Evolutionary conservation across 2,888 invertebrate genomes (phyloP).

Genomic region (Ligdia adustata): DNA sequence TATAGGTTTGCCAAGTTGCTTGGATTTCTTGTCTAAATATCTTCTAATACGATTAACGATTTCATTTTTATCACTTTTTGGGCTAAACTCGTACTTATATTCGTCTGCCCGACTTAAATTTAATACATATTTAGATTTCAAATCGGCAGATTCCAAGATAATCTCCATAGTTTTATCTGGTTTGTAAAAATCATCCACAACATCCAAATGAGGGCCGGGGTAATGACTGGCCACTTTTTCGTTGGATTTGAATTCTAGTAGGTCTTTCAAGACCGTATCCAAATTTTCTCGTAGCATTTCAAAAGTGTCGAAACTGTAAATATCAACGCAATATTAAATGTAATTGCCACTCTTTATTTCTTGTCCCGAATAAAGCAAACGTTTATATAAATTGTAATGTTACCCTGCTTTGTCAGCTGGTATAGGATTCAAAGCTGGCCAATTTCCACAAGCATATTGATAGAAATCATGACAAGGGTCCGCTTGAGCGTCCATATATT

Average conservation of each 20-base stretch:
- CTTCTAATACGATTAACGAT: conserved; percentile 66
- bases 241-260: conserved; percentile 83
- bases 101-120: conserved; percentile 39
- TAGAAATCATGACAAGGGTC: conserved; percentile 94
- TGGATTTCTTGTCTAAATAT: conserved; percentile 61
- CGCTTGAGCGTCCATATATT: conserved; percentile 88
- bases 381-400: no score
- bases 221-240: conserved; percentile 58
- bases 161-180: conserved; percentile 25
- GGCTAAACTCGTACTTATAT: conserved; percentile 34
- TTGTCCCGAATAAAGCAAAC: neutral
- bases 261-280: conserved; percentile 86
- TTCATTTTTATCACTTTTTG: conserved; percentile 48
- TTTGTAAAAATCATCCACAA: conserved; percentile 52
- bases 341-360: no score
- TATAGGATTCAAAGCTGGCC: conserved; percentile 92
- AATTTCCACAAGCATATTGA: conserved; percentile 93
- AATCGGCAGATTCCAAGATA: conserved; percentile 41
- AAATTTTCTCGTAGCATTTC: conserved; percentile 94
- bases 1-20: conserved; percentile 44
- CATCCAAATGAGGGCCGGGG: conserved; percentile 65
- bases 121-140: conserved; percentile 37
- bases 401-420: conserved; percentile 93
- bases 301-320: conserved; percentile 91
- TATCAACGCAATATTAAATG: no score